phyloP scores from a whole-genome alignment of 37 sponge, comb jelly and placozoan species.

The Petrosia ficiformis region DNA sequence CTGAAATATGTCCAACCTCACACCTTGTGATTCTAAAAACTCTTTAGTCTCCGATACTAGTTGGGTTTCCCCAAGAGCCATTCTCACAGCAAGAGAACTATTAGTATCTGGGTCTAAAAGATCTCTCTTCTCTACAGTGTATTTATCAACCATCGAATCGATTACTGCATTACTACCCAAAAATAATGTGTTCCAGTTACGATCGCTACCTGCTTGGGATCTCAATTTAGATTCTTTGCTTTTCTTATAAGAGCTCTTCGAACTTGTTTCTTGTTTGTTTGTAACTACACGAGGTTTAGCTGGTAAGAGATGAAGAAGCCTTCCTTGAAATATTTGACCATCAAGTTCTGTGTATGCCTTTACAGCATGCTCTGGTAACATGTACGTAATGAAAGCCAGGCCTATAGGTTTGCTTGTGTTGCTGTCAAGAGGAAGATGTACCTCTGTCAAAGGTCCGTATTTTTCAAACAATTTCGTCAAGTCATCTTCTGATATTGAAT shows the following conservation, averaged over 20 bases:
- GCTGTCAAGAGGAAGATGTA: conserved; percentile 68
- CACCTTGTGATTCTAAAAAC: conserved; percentile 81
- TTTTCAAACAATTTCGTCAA: conserved; percentile 67
- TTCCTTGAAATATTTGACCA: conserved; percentile 79
- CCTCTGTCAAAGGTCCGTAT: conserved; percentile 85
- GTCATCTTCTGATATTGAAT: conserved; percentile 78
- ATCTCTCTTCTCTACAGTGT: conserved; percentile 61
- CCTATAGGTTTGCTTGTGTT: conserved; percentile 78
- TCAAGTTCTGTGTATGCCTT: conserved; percentile 79
- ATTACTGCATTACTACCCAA: conserved; percentile 89
- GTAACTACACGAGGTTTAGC: conserved; percentile 38
- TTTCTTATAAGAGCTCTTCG: conserved; percentile 59
- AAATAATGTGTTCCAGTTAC: conserved; percentile 96
- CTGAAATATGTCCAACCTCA: conserved; percentile 78
- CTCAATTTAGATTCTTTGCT: conserved; percentile 74
- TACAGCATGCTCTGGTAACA: conserved; percentile 93
- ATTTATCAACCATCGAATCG: conserved; percentile 78
- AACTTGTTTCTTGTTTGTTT: conserved; percentile 1
- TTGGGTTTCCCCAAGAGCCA: conserved; percentile 97
- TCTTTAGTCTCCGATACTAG: conserved; percentile 81
- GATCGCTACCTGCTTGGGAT: conserved; percentile 43
- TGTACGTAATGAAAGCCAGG: conserved; percentile 86
- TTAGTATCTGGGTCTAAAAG: conserved; percentile 62
- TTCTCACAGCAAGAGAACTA: conserved; percentile 75
- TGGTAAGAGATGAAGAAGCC: conserved; percentile 90